phyloP scores from a whole-genome alignment of 2,888 invertebrate species.

The Mantis religiosa region DNA sequence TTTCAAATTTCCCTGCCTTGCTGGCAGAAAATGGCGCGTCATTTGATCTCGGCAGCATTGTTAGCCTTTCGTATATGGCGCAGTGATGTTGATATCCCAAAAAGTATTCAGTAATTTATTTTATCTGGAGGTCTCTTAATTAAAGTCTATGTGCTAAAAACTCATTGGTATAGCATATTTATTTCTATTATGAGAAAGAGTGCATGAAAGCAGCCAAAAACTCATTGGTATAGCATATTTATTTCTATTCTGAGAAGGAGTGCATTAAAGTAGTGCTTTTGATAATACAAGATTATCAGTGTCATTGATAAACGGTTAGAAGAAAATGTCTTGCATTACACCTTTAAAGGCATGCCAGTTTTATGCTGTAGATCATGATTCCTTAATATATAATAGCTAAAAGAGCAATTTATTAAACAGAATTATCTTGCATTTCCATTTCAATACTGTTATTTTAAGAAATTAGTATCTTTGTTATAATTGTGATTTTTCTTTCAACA shows the following conservation, averaged over 20 bases:
- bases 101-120: not conserved
- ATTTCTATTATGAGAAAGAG: not conserved
- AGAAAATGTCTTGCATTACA: too few relatives aligned
- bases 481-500: conserved; percentile 11
- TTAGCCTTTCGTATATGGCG: conserved; percentile 30
- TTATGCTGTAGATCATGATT: not conserved
- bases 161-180: not conserved
- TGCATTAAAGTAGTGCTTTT: not conserved
- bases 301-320: too few relatives aligned
- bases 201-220: not conserved
- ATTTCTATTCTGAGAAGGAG: not conserved
- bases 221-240: not conserved
- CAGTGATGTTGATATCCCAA: conserved; percentile 21
- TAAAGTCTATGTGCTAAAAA: not conserved
- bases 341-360: not conserved
- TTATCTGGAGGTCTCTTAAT: not conserved
- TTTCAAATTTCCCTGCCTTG: conserved; percentile 37
- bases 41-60: conserved; percentile 33
- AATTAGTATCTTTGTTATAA: not conserved
- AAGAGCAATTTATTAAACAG: too few relatives aligned
- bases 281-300: not conserved
- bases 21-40: conserved; percentile 37
- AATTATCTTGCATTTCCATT: not conserved
- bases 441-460: not conserved
- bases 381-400: not conserved